Base-by-base conservation (phyloP, 2,888 invertebrate genomes). In the Volucella bombylans region DNA sequence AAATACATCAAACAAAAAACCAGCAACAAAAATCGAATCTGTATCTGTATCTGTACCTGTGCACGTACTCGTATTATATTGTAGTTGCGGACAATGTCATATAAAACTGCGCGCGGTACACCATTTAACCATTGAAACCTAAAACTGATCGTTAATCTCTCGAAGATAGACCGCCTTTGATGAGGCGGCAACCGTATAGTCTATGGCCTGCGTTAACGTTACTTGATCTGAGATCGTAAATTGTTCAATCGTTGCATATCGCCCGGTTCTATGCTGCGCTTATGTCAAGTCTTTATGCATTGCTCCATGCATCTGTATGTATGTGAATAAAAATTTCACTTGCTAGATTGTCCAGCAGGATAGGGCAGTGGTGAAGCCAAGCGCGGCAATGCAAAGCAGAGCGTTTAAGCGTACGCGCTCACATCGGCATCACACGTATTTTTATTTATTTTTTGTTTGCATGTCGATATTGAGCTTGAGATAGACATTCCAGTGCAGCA, bases 81-180 rank as follows among this genome's bases (percentile, higher is more conserved):
- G 4, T 64, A 61, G 68, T 80, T 71, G 50, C 76, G 57, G 67
- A 81, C 85, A 85, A 77, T 85, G 85, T 81, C 85, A 85, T 77
- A 81, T 62, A 64, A 85, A 77, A 62, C 31, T 31, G 31, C 45
- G 67, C 52, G 65, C 71, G 43, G 71, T 50, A 45, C 79, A 74
- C 80, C 65, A 67, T 80, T 81, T 80, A 71, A 49, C 68, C 65
- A 76, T 68, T 55, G 71, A 64, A 81, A 77, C 72, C 85, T 64
- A 54, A 81, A 76, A 81, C 85, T 68, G 81, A 85, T 81, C 85
- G 72, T 85, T 81, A 62, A 81, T 81, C 85, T 85, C 52, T 62
- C 72, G 72, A 77, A 57, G 81, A 67, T 71, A 76, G 76, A 76
- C 85, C 85, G 85, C 85, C 85, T 85, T 85, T 85, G 85, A 85